These are phyloP conservation scores for Gobionotothen gibberifrons DNA, from an alignment of 2,797 vertebrate genomes.

Conservation along the genomic window DNA sequence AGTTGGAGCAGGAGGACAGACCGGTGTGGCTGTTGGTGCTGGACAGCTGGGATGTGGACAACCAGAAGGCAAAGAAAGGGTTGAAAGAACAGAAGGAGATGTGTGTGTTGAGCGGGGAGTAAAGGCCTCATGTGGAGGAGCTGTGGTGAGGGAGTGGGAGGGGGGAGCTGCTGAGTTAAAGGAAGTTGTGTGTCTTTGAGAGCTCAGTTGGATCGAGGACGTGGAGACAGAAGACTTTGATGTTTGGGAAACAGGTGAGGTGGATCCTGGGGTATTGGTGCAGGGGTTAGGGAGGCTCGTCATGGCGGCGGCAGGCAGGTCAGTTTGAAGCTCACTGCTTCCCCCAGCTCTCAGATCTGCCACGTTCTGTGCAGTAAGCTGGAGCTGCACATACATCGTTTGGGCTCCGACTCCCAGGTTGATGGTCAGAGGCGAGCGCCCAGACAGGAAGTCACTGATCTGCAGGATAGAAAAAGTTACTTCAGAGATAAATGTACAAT, in stretches of 20 bases:
- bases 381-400: slow-evolving; percentile 96
- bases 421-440: slow-evolving; percentile 90
- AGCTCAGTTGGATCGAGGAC: slow-evolving; percentile 5
- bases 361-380: slow-evolving; percentile 89
- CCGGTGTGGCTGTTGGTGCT: slow-evolving; percentile 51
- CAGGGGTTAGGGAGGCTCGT: slow-evolving; percentile 60
- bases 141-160: slow-evolving; percentile 1
- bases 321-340: slow-evolving; percentile 21
- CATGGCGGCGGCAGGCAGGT: slow-evolving; percentile 38
- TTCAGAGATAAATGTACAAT: not conserved
- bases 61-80: slow-evolving; percentile 13
- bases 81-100: slow-evolving; percentile 1
- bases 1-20: slow-evolving; percentile 27
- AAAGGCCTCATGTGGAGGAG: slow-evolving; percentile 15
- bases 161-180: slow-evolving; percentile 44
- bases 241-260: slow-evolving; percentile 38
- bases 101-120: slow-evolving; percentile 12
- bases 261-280: slow-evolving; percentile 75
- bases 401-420: slow-evolving; percentile 91
- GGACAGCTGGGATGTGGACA: slow-evolving; percentile 61
- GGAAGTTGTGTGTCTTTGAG: slow-evolving; percentile 51
- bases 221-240: slow-evolving; percentile 25
- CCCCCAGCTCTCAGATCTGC: slow-evolving; percentile 57
- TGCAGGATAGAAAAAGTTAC: slow-evolving; percentile 70
- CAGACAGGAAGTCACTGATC: slow-evolving; percentile 95